Base-by-base conservation (phyloP, 2,888 invertebrate genomes). In the Neoscelio sp. region DNA sequence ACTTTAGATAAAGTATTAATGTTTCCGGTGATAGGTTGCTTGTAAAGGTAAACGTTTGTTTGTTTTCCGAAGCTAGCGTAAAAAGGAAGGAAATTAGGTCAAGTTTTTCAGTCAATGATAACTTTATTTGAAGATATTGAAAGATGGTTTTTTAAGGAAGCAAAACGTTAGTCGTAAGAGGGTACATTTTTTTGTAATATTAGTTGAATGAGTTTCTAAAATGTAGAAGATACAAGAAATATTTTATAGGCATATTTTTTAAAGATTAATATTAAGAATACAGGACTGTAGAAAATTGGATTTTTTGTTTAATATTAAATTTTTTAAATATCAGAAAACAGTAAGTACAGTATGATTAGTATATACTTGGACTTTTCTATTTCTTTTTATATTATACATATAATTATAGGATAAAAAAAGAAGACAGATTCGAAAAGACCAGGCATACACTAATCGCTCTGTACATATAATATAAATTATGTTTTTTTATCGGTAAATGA, bases 51-150 rank as follows among this genome's bases (percentile, higher is more conserved):
- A 20, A 52, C 20, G 18, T 35, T 7, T 20, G 52, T 33, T 33
- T 28, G 33, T 33, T 12, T 35, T 17, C 17, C 26, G 56, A 56
- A 10, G 40, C 15, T 26, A 5, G 15, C 28, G 6, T n/a, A 2
- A 42, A n/a, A 42, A 4, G 35, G 12, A 54, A 12, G 6, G 38
- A 40, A 56, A 56, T 56, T 42, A 8, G 56, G 56, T 56, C 56
- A 40, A 56, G 56, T 56, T 56, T 35, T 35, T 18, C 28, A 28
- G 8, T 26, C 28, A 42, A 18, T 42, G 26, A 56, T 56, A 56
- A 56, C 20, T 28, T 40, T 56, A 38, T 56, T 56, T 42, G 17
- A 15, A 28, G 15, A 28, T 28, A 7, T 20, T 17, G 17, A 13
- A 56, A 26, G 38, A 38, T 26, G 23, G 3, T 17, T 30, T 38